Evolutionary conservation across 1,140 invertebrate genomes (phyloP), one percentile per base, ranked within the genome.

Genomic region (Brachionus rotundiformis): DNA sequence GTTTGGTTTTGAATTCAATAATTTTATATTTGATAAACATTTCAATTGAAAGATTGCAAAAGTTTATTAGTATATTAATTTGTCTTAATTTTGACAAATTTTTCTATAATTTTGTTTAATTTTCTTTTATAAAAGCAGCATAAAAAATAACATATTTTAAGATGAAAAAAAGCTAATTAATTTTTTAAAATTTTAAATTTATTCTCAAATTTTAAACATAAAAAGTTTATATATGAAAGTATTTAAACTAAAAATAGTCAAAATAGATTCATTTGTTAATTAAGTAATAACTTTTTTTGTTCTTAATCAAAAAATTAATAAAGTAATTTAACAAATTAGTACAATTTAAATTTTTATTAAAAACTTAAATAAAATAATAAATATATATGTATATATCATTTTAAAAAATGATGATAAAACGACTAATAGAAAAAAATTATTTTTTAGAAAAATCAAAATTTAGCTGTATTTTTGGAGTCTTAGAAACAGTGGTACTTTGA

Each of bases 361-460:
- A 79, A 79, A 23, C 3, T 13, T 13, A 41, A 79, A 79, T 3
- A 33, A 27, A 29, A 59, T 5, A 41, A 47, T 1, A 29, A 77
- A 77, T 49, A 71, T 31, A 71, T 39, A 6, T 71, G 7, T 27
- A 19, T 44, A 44, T 44, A 44, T 73, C 11, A 41, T 19, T n/a
- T n/a, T 29, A 77, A 77, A 54, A 77, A 49, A 59, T 59, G 39
- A 23, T 31, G 11, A 33, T 77, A 59, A 77, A 77, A 59, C 41
- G 11, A 77, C n/a, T 11, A 59, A n/a, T 33, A 77, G 13, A 77
- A 77, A 77, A 77, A 54, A 59, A 29, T 59, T 54, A 54, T 79
- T 59, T 59, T 79, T 79, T 79, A 63, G 47, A 59, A 59, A 79
- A 79, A 79, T 79, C 31, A 63, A 79, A 79, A 63, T 79, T 79